Percentiles rank a stretch among this genome's conserved stretches.
phyloP scores from a whole-genome alignment of 2,888 invertebrate species.

The Acanthosepion lycidas region DNA sequence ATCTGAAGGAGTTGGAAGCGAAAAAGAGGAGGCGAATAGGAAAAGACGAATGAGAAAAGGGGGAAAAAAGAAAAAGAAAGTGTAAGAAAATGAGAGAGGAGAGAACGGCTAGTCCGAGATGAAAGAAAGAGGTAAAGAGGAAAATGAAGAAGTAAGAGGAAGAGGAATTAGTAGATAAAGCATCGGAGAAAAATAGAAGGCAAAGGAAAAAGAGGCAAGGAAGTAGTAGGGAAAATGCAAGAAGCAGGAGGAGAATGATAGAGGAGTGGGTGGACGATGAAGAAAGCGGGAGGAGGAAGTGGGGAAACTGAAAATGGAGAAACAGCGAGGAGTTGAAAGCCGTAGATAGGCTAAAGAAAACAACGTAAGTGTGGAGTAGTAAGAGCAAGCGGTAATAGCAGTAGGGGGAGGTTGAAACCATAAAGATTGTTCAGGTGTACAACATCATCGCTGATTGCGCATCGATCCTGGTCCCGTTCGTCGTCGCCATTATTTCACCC shows the following conservation, averaged over 20 bases:
- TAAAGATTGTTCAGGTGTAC: slow-evolving; percentile 22
- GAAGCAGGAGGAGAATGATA: too few relatives aligned
- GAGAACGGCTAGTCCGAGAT: too few relatives aligned
- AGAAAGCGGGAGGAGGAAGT: too few relatives aligned
- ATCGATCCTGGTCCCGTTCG: neutral
- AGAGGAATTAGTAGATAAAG: neutral
- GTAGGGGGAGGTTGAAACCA: neutral
- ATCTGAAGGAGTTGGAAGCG: too few relatives aligned
- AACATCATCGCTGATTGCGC: neutral
- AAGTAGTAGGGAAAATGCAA: neutral
- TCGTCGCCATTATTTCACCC: neutral
- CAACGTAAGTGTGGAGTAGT: neutral
- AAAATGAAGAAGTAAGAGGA: neutral
- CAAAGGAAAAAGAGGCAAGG: neutral
- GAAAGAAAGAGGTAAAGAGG: neutral
- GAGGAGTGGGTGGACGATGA: too few relatives aligned
- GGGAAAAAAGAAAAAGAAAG: too few relatives aligned
- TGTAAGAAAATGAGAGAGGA: neutral
- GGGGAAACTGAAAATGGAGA: neutral
- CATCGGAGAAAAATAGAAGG: neutral
- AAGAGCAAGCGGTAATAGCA: neutral
- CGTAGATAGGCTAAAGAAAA: neutral
- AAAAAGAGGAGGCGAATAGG: neutral
- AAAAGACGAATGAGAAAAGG: neutral
- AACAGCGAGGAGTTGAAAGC: neutral